phyloP scores from a whole-genome alignment of 2,888 invertebrate species.

The Nemapogon koenigi region DNA sequence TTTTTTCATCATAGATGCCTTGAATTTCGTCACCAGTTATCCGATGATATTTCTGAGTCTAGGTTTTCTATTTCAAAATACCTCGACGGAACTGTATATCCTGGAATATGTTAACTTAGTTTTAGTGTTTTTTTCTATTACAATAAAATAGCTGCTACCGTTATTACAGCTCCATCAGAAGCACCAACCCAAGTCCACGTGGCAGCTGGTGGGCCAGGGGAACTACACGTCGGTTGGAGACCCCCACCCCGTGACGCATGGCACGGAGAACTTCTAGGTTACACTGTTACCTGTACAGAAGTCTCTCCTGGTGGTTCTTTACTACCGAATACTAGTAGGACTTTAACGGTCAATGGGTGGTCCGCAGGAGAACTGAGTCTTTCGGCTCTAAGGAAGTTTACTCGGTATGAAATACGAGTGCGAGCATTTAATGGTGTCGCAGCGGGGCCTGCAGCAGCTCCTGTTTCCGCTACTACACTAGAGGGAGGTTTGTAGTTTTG shows the following conservation, averaged over 20 bases:
- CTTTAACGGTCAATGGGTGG: constrained; percentile 73
- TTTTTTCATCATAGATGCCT: too few relatives aligned
- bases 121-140: neutral
- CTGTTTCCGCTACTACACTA: constrained; percentile 72
- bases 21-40: too few relatives aligned
- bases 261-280: constrained; percentile 79
- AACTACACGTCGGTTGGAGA: constrained; percentile 77
- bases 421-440: constrained; percentile 83
- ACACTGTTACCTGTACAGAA: constrained; percentile 75
- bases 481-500: constrained; percentile 73
- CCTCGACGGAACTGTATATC: too few relatives aligned
- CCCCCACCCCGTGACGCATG: constrained; percentile 74
- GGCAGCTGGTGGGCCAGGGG: constrained; percentile 72
- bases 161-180: constrained; percentile 67
- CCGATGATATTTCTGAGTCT: too few relatives aligned
- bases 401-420: constrained; percentile 79
- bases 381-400: constrained; percentile 75
- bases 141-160: neutral
- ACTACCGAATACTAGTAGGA: constrained; percentile 34
- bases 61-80: too few relatives aligned
- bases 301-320: constrained; percentile 47
- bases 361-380: constrained; percentile 69
- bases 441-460: constrained; percentile 75
- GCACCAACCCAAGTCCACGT: constrained; percentile 72
- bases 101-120: neutral